Evolutionary conservation across 64 coral and sea anemone species (phyloP).

Genomic region (Montipora cactus): DNA sequence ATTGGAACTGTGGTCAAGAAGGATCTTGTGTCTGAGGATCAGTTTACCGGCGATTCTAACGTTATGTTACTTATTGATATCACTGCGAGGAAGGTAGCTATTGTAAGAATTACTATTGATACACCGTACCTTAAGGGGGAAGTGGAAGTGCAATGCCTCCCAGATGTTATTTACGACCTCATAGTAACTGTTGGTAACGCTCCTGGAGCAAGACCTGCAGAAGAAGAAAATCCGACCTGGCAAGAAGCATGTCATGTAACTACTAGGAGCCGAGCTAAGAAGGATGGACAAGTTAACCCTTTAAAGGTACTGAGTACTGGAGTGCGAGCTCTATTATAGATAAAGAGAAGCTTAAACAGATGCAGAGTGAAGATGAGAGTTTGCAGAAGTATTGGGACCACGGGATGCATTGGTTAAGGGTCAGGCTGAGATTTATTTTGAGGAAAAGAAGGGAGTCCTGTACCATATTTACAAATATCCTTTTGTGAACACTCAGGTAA

Average conservation of each 20-base stretch:
- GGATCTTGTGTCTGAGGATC: neutral
- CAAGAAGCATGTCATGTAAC: neutral
- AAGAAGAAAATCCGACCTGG: neutral
- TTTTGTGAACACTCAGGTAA: neutral
- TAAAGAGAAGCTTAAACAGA: too few species aligned
- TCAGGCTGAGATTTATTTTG: neutral
- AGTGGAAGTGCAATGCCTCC: constrained; percentile 40
- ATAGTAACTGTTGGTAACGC: neutral
- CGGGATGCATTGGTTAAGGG: neutral
- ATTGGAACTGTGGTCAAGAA: neutral
- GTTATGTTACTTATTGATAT: neutral
- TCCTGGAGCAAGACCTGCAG: neutral
- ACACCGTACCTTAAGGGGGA: neutral
- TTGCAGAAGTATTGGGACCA: too few species aligned
- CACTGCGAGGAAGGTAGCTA: constrained; percentile 40
- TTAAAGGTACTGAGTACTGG: too few species aligned
- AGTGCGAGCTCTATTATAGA: too few species aligned
- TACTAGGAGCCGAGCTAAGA: too few species aligned
- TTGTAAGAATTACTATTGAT: constrained; percentile 32
- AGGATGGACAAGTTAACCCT: too few species aligned
- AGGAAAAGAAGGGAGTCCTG: neutral
- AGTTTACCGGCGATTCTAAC: too few species aligned
- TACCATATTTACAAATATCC: neutral
- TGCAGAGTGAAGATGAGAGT: too few species aligned
- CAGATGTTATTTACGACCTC: neutral